phyloP scores from a whole-genome alignment of 1,140 invertebrate genomes.

The Cotesia chilonis region DNA sequence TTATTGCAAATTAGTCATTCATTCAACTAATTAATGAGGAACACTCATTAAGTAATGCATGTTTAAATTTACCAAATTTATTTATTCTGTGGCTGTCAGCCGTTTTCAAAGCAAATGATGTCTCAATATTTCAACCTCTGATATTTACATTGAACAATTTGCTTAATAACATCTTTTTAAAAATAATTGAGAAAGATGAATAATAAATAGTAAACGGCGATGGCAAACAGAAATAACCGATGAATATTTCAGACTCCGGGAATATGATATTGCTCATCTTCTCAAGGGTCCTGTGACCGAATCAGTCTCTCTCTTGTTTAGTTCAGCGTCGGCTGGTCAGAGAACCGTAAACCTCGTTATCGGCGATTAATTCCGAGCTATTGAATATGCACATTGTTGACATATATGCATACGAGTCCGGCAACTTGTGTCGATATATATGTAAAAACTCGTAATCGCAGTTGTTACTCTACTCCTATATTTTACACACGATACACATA shows the following conservation, averaged over 20 bases:
- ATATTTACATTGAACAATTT: too few species aligned
- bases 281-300: constrained; percentile 20
- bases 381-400: constrained; percentile 41
- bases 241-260: constrained; percentile 17
- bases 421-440: constrained; percentile 32
- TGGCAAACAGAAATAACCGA: background rate
- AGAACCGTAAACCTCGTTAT: constrained; percentile 39
- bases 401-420: constrained; percentile 35
- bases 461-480: constrained; percentile 1
- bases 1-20: too few species aligned
- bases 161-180: too few species aligned
- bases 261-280: constrained; percentile 12
- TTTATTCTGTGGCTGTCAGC: too few species aligned
- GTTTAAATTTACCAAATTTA: too few species aligned
- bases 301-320: constrained; percentile 15
- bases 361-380: constrained; percentile 42
- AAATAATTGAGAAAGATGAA: background rate
- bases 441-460: constrained; percentile 38
- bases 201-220: background rate
- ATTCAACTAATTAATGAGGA: too few species aligned
- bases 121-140: too few species aligned
- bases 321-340: background rate
- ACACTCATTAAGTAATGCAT: too few species aligned
- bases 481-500: constrained; percentile 9
- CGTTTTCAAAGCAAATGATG: too few species aligned